These are phyloP conservation scores for Harpagifer antarcticus DNA, from an alignment of 2,797 vertebrate genomes.

Conservation along the genomic window DNA sequence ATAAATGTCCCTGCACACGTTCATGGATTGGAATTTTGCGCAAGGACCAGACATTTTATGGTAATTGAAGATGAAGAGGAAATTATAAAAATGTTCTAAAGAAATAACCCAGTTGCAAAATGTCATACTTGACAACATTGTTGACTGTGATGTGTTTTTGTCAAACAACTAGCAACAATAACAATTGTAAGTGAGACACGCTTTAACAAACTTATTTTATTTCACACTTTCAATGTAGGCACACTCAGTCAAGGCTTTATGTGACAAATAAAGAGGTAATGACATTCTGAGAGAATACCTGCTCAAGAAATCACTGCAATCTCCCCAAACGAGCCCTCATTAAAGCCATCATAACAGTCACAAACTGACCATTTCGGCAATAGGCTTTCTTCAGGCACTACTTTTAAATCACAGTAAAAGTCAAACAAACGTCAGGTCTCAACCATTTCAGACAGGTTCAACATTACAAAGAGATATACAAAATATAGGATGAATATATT, in stretches of 20 bases:
- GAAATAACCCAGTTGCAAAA: too few species aligned
- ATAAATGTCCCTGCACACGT: not conserved
- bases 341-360: slow-evolving; percentile 26
- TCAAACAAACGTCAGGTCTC: slow-evolving; percentile 27
- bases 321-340: slow-evolving; percentile 62
- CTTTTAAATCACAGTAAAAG: slow-evolving; percentile 35
- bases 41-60: not conserved
- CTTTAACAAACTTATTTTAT: slow-evolving; percentile 60
- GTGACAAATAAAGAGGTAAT: slow-evolving; percentile 26
- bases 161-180: not conserved
- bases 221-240: slow-evolving; percentile 38
- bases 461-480: slow-evolving; percentile 55
- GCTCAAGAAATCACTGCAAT: slow-evolving; percentile 50
- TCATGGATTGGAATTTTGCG: not conserved
- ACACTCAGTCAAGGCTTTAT: slow-evolving; percentile 34
- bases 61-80: not conserved
- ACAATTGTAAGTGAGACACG: slow-evolving; percentile 1
- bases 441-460: not conserved
- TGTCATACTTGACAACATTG: not conserved
- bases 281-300: slow-evolving; percentile 24
- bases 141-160: not conserved
- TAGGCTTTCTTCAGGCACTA: slow-evolving; percentile 51
- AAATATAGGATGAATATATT: slow-evolving; percentile 34
- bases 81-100: not conserved
- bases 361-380: slow-evolving; percentile 7